phyloP scores from a whole-genome alignment of 2,113 vertebrate species.

The Elephas maximus region DNA sequence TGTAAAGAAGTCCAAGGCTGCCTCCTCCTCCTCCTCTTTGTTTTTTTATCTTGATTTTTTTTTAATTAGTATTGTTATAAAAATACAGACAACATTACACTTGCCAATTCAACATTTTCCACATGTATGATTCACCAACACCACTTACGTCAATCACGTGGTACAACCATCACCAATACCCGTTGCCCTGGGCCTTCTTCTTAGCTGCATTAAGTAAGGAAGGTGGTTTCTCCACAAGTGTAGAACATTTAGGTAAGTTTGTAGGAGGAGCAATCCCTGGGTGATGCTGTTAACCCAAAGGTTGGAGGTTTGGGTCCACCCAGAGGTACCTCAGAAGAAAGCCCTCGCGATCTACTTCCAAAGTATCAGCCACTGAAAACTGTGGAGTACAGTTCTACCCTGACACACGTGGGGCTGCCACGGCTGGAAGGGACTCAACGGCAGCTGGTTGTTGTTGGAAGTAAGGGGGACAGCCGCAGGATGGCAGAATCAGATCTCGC shows the following conservation, averaged over 20 bases:
- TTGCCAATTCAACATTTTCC: neutral
- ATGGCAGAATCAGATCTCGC: neutral
- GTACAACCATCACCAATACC: neutral
- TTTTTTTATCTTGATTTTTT: neutral
- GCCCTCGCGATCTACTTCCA: neutral
- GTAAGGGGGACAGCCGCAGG: neutral
- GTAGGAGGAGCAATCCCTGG: neutral
- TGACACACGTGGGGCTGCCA: neutral
- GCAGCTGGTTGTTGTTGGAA: no score
- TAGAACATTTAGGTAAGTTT: neutral
- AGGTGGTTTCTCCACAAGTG: neutral
- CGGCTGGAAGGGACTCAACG: neutral
- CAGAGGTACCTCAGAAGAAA: neutral
- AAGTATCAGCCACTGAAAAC: neutral
- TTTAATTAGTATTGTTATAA: neutral
- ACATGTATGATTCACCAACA: neutral
- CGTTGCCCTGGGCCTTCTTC: neutral
- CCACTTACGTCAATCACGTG: neutral
- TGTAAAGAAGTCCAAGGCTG: neutral
- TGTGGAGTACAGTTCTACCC: neutral
- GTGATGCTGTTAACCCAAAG: neutral
- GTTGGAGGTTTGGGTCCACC: neutral
- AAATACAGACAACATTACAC: neutral
- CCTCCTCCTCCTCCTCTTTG: neutral
- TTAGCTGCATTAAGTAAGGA: neutral